These are phyloP conservation scores for Vulpes lagopus DNA, from an alignment of 2,113 vertebrate species.

Conservation along the genomic window DNA sequence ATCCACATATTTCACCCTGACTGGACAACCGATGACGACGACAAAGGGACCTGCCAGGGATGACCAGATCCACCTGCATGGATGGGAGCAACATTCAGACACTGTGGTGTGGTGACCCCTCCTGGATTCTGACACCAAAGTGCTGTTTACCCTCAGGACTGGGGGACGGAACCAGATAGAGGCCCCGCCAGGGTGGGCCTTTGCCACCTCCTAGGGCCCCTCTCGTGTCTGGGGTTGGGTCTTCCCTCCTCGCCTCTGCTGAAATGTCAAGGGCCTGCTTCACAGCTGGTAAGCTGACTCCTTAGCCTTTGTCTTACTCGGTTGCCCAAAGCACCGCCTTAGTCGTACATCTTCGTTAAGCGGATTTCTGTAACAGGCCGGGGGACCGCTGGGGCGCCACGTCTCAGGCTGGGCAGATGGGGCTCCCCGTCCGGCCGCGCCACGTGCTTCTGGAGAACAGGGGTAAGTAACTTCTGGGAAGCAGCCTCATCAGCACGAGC, in stretches of 20 bases:
- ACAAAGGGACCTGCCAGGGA: neutral
- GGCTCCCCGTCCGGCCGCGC: neutral
- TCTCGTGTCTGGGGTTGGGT: neutral
- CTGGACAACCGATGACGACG: neutral
- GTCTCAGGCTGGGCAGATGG: neutral
- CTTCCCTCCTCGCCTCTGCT: neutral
- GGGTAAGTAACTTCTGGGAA: neutral
- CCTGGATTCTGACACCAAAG: neutral
- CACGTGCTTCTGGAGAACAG: neutral
- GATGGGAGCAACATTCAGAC: neutral
- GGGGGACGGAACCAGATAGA: rapidly evolving
- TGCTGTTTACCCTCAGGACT: neutral
- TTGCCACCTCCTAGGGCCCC: neutral
- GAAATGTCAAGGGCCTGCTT: neutral
- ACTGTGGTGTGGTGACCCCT: neutral
- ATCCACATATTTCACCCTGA: neutral
- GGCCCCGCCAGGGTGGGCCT: neutral
- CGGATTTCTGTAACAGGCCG: neutral
- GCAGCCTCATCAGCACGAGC: neutral
- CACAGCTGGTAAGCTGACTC: neutral
- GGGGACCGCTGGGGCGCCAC: neutral
- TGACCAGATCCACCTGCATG: neutral
- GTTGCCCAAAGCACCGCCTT: neutral
- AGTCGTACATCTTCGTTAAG: neutral
- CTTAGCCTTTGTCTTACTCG: neutral